Evolutionary conservation across 53 echinoderm and acorn worm genomes (phyloP).

Genomic region (Arbacia lixula): DNA sequence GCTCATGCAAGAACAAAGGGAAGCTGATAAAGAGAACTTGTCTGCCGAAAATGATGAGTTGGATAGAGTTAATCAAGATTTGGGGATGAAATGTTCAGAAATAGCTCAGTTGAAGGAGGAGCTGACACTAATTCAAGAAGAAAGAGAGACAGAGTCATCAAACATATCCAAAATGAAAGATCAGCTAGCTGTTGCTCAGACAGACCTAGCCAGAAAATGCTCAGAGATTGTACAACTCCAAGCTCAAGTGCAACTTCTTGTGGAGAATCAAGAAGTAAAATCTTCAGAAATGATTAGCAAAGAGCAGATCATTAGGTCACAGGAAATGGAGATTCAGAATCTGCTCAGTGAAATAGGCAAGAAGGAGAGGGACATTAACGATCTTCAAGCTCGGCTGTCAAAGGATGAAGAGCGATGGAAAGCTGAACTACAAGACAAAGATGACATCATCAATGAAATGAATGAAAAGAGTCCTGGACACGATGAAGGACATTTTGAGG

Average conservation of each 20-base stretch:
- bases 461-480: constrained; percentile 55
- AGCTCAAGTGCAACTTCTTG: constrained; percentile 23
- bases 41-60: too few relatives aligned
- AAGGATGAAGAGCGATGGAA: constrained; percentile 15
- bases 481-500: constrained; percentile 27
- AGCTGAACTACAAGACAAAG: constrained; percentile 28
- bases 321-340: not conserved
- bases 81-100: too few relatives aligned
- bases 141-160: too few relatives aligned
- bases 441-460: constrained; percentile 43
- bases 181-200: not conserved
- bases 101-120: too few relatives aligned
- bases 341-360: not conserved
- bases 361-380: not conserved
- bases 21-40: too few relatives aligned
- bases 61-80: too few relatives aligned
- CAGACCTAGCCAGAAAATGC: not conserved
- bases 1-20: too few relatives aligned
- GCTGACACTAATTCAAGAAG: too few relatives aligned
- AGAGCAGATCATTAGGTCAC: not conserved
- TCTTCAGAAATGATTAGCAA: not conserved
- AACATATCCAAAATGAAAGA: constrained; percentile 31
- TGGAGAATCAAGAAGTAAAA: constrained; percentile 9
- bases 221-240: constrained; percentile 1
- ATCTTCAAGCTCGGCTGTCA: not conserved